phyloP scores from a whole-genome alignment of 2,797 vertebrate genomes.

The Poeciliopsis turneri region DNA sequence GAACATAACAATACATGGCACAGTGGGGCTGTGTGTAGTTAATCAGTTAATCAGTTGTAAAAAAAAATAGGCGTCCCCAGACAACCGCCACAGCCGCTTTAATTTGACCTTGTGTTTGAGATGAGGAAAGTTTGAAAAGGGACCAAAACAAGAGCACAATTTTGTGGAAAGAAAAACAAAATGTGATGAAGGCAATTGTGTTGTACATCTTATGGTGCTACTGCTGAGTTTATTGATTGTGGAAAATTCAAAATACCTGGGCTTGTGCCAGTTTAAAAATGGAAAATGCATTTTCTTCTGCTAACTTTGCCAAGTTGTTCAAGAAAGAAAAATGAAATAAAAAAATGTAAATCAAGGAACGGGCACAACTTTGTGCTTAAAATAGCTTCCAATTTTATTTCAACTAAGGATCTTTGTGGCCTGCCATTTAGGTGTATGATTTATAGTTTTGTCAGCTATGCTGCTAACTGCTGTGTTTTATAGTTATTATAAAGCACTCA shows the following conservation, averaged over 20 bases:
- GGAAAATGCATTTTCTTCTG: conserved; percentile 16
- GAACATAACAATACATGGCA: conserved; percentile 8
- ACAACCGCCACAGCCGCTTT: neutral
- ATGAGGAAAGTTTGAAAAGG: conserved; percentile 4
- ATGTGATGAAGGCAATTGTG: neutral
- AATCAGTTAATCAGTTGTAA: conserved; percentile 18
- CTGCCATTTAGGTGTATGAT: neutral
- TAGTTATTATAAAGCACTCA: conserved; percentile 67
- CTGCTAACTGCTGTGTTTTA: neutral
- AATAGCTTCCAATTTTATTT: neutral
- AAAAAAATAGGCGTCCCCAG: neutral
- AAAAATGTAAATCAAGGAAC: conserved; percentile 16
- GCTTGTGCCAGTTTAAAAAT: conserved; percentile 23
- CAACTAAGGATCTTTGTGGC: neutral
- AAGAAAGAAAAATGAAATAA: neutral
- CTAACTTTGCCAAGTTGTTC: conserved; percentile 13
- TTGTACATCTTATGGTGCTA: neutral
- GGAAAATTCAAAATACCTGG: conserved; percentile 24
- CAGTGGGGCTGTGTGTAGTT: neutral
- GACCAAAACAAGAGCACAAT: neutral
- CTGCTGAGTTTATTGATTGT: conserved; percentile 8
- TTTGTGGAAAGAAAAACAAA: conserved; percentile 5
- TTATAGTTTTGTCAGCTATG: neutral
- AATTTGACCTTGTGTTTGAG: conserved; percentile 15
- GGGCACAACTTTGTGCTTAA: neutral